Percentiles rank a stretch among this genome's conserved stretches.
phyloP scores from a whole-genome alignment of 2,797 vertebrate genomes.

The Halcyon chelicuti region DNA sequence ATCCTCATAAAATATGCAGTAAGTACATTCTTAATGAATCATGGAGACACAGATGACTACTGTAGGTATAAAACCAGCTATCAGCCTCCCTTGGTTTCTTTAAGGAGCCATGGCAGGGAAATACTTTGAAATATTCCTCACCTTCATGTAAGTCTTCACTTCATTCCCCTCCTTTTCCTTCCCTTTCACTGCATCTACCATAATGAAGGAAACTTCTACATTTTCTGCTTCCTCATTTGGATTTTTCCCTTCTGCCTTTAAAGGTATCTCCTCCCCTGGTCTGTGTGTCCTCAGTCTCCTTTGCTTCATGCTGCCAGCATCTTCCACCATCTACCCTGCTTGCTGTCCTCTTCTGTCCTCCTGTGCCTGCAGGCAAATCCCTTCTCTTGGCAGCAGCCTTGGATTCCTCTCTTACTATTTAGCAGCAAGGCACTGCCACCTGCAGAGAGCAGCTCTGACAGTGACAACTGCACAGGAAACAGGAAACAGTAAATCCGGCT shows the following conservation, averaged over 20 bases:
- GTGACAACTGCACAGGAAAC: neutral
- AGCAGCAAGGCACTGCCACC: slow-evolving; percentile 46
- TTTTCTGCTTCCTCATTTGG: neutral
- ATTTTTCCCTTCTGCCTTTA: neutral
- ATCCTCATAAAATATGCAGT: neutral
- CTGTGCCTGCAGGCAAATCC: neutral
- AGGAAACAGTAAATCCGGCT: neutral
- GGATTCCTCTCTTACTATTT: neutral
- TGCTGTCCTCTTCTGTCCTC: neutral
- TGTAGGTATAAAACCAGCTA: neutral
- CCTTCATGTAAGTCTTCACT: neutral
- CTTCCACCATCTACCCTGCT: neutral
- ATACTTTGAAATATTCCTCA: neutral
- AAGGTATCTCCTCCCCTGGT: neutral
- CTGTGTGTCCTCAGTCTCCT: neutral
- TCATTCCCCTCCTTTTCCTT: neutral
- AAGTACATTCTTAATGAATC: neutral
- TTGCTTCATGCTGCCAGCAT: neutral
- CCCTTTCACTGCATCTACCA: neutral
- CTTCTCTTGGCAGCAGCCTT: neutral
- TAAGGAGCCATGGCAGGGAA: neutral
- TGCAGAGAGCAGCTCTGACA: neutral
- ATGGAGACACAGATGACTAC: neutral
- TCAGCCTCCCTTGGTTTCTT: neutral
- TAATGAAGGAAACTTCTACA: neutral